Evolutionary conservation across 1,140 invertebrate species (phyloP).

Genomic region (Fopius arisanus): DNA sequence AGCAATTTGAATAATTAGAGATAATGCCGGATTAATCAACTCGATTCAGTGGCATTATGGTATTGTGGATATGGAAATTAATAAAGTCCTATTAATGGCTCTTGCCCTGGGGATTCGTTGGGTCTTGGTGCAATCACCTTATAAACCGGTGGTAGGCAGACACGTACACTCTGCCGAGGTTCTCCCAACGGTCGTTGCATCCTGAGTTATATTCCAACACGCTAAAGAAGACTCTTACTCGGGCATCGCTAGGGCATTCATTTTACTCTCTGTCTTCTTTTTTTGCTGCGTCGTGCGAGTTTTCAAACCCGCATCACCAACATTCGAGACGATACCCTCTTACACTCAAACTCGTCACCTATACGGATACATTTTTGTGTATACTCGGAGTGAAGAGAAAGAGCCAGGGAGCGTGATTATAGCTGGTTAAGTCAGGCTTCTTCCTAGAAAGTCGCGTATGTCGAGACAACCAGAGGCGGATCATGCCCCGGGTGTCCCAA

Average conservation of each 20-base stretch:
- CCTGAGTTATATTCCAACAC: conserved; percentile 1
- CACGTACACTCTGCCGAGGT: not conserved
- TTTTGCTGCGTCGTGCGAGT: conserved; percentile 38
- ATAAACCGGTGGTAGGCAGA: not conserved
- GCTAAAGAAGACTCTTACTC: not conserved
- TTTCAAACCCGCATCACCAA: conserved; percentile 38
- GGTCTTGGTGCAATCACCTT: not conserved
- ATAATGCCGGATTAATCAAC: not conserved
- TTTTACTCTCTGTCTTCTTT: conserved; percentile 45
- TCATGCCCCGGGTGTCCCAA: no score
- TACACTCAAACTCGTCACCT: conserved; percentile 34
- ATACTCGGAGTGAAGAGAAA: not conserved
- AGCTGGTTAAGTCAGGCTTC: conserved; percentile 12
- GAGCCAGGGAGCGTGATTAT: conserved; percentile 26
- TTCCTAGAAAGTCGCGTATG: conserved; percentile 20
- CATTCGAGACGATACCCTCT: not conserved
- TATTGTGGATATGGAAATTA: not conserved
- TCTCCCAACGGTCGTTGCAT: not conserved
- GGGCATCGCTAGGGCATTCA: conserved; percentile 2
- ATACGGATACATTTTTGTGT: conserved; percentile 15
- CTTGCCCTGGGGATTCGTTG: not conserved
- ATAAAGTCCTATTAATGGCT: conserved; percentile 6
- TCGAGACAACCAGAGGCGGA: not conserved
- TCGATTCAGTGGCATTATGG: not conserved
- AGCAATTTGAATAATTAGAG: no score